These are phyloP conservation scores for Balanococcus diminutus DNA, from an alignment of 2,888 invertebrate species.

Conservation along the genomic window DNA sequence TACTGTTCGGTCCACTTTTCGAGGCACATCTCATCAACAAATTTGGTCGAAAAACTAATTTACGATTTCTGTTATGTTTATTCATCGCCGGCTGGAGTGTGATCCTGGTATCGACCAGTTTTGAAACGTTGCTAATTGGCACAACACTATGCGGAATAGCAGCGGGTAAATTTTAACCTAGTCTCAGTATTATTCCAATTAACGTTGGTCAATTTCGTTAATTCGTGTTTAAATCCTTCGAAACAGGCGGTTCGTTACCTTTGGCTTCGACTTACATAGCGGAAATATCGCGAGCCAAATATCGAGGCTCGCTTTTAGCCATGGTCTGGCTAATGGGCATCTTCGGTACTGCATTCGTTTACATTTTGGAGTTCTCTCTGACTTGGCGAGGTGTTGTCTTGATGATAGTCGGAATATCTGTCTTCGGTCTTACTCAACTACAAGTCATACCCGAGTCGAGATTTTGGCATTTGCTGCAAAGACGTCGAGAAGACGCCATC, in stretches of 20 bases:
- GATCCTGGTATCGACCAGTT: constrained; percentile 24
- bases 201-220: not conserved
- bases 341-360: constrained; percentile 22
- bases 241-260: not conserved
- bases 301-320: constrained; percentile 23
- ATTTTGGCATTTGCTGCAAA: constrained; percentile 6
- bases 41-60: constrained; percentile 35
- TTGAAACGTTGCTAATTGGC: constrained; percentile 22
- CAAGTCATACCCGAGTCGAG: constrained; percentile 20
- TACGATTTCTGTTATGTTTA: constrained; percentile 17
- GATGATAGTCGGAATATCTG: not conserved
- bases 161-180: constrained; percentile 21
- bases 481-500: constrained; percentile 1
- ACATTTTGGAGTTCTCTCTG: constrained; percentile 6
- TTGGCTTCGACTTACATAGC: not conserved
- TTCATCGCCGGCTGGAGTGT: constrained; percentile 38
- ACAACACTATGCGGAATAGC: constrained; percentile 8
- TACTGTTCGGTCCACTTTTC: constrained; percentile 23
- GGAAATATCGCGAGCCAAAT: constrained; percentile 31
- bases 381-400: constrained; percentile 25
- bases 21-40: not conserved
- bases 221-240: not conserved
- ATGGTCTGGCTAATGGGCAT: constrained; percentile 40
- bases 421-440: not conserved
- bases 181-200: too few relatives aligned